phyloP scores from a whole-genome alignment of 1,140 invertebrate genomes.

The Acromyrmex charruanus region DNA sequence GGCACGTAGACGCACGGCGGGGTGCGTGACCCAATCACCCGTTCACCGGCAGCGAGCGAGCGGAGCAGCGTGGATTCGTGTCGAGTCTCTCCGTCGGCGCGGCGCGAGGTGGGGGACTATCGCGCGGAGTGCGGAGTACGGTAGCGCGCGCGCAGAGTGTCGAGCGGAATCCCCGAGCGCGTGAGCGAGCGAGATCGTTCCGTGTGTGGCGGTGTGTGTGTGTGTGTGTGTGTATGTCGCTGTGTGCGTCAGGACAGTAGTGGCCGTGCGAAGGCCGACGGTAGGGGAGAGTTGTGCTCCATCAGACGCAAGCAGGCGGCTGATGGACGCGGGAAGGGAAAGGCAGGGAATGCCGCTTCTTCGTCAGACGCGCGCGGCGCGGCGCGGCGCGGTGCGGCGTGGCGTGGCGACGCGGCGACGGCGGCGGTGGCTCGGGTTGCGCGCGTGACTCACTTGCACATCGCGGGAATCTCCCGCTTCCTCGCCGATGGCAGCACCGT shows the following conservation, averaged over 20 bases:
- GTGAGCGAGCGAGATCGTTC: slow-evolving; percentile 1
- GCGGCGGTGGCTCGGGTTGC: slow-evolving; percentile 59
- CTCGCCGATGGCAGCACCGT: slow-evolving; percentile 76
- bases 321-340: background rate
- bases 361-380: slow-evolving; percentile 71
- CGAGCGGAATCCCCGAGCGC: slow-evolving; percentile 33
- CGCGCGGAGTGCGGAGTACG: slow-evolving; percentile 25
- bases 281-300: slow-evolving; percentile 60
- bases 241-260: slow-evolving; percentile 26
- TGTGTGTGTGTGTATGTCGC: background rate
- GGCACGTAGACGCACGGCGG: slow-evolving; percentile 80
- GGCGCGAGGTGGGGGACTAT: slow-evolving; percentile 6
- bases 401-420: slow-evolving; percentile 65
- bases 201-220: background rate
- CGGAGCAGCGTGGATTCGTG: slow-evolving; percentile 70
- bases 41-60: slow-evolving; percentile 77
- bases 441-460: slow-evolving; percentile 81
- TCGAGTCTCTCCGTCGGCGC: slow-evolving; percentile 60
- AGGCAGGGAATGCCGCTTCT: slow-evolving; percentile 43
- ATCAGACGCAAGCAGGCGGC: slow-evolving; percentile 63
- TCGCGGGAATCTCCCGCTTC: slow-evolving; percentile 81
- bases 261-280: slow-evolving; percentile 41
- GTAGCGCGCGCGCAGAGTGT: slow-evolving; percentile 41
- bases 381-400: slow-evolving; percentile 67
- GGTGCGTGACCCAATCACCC: slow-evolving; percentile 85